These are phyloP conservation scores for Apteryx owenii DNA, from an alignment of 2,113 vertebrate species.

Conservation along the genomic window DNA sequence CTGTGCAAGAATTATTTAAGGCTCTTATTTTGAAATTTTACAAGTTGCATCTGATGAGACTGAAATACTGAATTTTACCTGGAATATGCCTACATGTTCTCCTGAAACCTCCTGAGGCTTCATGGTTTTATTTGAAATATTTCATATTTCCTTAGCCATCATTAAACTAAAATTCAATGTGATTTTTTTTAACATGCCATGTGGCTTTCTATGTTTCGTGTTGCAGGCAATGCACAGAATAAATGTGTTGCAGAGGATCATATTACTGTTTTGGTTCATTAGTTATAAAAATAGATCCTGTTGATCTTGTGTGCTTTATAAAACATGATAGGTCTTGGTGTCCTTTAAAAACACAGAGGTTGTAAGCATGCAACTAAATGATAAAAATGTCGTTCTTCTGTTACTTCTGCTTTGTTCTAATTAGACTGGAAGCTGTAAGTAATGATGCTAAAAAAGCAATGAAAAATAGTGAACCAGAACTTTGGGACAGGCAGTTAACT, in stretches of 20 bases:
- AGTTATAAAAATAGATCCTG: conserved; percentile 47
- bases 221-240: conserved; percentile 38
- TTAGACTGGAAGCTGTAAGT: neutral
- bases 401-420: neutral
- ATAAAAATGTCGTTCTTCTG: neutral
- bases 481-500: neutral
- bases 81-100: neutral
- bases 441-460: neutral
- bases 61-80: neutral
- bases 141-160: neutral
- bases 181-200: neutral
- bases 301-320: neutral
- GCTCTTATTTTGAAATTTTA: neutral
- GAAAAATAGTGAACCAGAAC: neutral
- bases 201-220: neutral
- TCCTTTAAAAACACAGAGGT: conserved; percentile 1
- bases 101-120: neutral
- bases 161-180: conserved; percentile 6
- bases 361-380: neutral
- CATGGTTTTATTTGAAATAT: conserved; percentile 11
- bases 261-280: conserved; percentile 28
- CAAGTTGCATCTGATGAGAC: neutral
- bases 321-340: neutral
- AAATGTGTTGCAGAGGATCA: neutral
- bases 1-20: neutral